A percentile compares a stretch with the other conserved stretches of the same genome.
phyloP scores from a whole-genome alignment of 2,797 vertebrate species.

The Pipistrellus pipistrellus region DNA sequence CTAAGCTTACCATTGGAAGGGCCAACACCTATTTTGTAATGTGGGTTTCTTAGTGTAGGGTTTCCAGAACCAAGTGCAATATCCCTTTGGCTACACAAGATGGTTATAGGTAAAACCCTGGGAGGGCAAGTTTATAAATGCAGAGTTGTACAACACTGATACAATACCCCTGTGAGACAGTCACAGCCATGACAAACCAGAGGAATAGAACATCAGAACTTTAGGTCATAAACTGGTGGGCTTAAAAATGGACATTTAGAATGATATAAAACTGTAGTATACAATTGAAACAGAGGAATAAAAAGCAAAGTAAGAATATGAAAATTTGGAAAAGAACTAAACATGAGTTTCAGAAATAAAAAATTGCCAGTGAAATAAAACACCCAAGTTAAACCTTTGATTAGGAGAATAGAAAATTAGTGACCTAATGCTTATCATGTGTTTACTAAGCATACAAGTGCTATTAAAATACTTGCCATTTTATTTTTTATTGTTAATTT shows the following conservation, averaged over 20 bases:
- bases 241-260: background rate
- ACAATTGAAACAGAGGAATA: background rate
- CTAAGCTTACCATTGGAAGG: too few relatives aligned
- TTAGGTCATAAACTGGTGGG: background rate
- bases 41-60: too few relatives aligned
- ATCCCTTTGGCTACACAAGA: background rate
- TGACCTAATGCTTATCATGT: background rate
- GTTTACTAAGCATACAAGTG: background rate
- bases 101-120: background rate
- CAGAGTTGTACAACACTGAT: background rate
- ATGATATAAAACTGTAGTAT: background rate
- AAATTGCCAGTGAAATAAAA: background rate
- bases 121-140: background rate
- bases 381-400: background rate
- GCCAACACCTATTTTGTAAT: too few relatives aligned
- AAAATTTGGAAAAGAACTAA: background rate
- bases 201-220: background rate
- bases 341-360: background rate
- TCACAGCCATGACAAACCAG: background rate
- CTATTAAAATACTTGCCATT: background rate
- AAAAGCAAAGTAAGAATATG: background rate
- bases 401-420: background rate
- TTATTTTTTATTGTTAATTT: background rate
- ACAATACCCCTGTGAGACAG: background rate
- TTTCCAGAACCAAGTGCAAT: background rate